Base-by-base conservation (phyloP, 2,888 invertebrate genomes). In the Blastobasis lacticolella region DNA sequence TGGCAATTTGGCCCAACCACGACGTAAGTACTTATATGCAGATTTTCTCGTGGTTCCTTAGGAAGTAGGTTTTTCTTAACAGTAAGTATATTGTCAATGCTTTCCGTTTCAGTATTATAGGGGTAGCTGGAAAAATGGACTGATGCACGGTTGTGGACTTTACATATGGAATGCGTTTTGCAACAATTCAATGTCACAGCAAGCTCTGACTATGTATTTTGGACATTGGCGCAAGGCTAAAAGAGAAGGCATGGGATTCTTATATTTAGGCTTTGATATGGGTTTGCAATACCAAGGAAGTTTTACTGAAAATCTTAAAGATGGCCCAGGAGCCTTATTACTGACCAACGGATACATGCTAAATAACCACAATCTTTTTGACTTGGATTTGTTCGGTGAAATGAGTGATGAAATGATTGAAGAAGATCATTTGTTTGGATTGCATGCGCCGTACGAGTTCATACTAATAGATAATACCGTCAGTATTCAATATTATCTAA, bases 1-100 rank as follows among this genome's bases (percentile, higher is more conserved):
- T 88, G 36, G 90, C 91, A 89, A 80, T 89, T 59, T 91, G 91
- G 90, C 78, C 87, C 1, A 91, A 92, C 69, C 87, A 88, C 51
- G 91, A 91, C 64, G 90, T 91, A 69, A 82, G 81, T 10, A 10
- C 10, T 42, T 42, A n/a, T 10, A 42, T 8, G 4, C 5, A 42
- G 9, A 9, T 9, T 42, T n/a, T 4, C 9, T 6, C 10, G 23
- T 23, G 23, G 23, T 23, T 23, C 23, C 4, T 40, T 40, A 9
- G 9, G 9, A 40, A 9, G 41, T 40, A 40, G 41, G 41, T 40
- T 8, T 8, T 6, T 6, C 9, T 40, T 40, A 1, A 40, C 9
- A 40, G 1, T 8, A 8, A 40, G 9, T 6, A 8, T 8, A 45
- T 38, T 48, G 7, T 40, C 1, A 10, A 7, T 41, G 49, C 37